phyloP scores from a whole-genome alignment of 1,140 invertebrate species.

The Saxidomus purpurata region DNA sequence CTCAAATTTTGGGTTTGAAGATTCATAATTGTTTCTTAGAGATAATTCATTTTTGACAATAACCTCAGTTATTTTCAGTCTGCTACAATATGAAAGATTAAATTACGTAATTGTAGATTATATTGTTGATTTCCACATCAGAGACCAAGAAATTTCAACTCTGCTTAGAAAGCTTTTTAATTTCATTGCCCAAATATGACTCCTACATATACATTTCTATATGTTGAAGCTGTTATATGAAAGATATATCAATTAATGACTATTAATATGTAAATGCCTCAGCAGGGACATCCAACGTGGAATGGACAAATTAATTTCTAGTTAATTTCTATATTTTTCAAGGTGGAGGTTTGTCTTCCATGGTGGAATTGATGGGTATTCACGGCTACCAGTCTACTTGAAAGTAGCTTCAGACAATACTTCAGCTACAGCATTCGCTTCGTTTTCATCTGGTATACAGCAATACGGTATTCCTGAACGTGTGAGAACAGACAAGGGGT shows the following conservation, averaged over 20 bases:
- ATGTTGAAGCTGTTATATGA: constrained; percentile 15
- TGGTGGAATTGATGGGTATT: constrained; percentile 30
- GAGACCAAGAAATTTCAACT: neutral
- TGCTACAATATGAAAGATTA: neutral
- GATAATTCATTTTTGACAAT: too few species aligned
- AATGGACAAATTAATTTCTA: constrained; percentile 5
- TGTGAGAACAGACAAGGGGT: constrained; percentile 42
- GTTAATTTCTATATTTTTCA: constrained; percentile 4
- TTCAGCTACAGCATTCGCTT: constrained; percentile 8
- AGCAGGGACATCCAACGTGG: neutral
- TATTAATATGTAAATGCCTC: neutral
- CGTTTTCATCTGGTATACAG: constrained; percentile 24
- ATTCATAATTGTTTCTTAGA: too few species aligned
- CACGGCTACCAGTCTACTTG: constrained; percentile 29
- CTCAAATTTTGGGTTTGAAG: too few species aligned
- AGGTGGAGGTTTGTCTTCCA: constrained; percentile 10
- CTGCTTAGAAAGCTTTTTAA: constrained; percentile 5
- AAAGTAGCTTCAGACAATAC: constrained; percentile 18
- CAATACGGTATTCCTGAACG: constrained; percentile 37
- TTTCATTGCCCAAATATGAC: neutral
- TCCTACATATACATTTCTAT: neutral
- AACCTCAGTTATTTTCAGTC: neutral
- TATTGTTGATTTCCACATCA: constrained; percentile 5
- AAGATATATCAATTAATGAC: neutral
- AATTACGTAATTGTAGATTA: neutral